Evolutionary conservation across 2,797 vertebrate species (phyloP).

Genomic region (Gephyroberyx darwinii): DNA sequence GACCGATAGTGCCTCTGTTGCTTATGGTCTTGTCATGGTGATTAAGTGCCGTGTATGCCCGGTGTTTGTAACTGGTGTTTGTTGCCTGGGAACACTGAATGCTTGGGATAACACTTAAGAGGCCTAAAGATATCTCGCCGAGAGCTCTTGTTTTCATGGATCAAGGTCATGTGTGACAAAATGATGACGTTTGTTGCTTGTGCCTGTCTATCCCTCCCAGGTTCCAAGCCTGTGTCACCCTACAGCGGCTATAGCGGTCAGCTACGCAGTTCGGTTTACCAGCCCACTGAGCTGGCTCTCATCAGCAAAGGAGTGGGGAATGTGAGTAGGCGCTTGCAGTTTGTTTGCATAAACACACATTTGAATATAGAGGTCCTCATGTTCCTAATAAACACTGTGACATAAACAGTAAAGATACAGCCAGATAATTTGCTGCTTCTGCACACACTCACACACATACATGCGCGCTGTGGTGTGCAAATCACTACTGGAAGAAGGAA

Average conservation of each 20-base stretch:
- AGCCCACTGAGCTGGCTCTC: constrained; percentile 95
- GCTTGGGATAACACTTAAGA: neutral
- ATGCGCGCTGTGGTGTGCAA: constrained; percentile 17
- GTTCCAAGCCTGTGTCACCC: constrained; percentile 88
- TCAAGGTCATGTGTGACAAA: neutral
- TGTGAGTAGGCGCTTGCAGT: constrained; percentile 74
- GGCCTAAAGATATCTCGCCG: neutral
- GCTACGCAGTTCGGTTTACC: constrained; percentile 89
- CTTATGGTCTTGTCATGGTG: neutral
- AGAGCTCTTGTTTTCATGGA: neutral
- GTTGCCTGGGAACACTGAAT: neutral
- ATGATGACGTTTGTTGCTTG: constrained; percentile 6
- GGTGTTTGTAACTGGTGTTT: neutral
- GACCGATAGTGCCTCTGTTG: neutral
- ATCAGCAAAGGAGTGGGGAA: constrained; percentile 87
- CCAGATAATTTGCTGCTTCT: neutral
- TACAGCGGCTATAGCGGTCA: constrained; percentile 95
- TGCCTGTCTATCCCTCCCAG: constrained; percentile 67
- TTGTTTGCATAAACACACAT: neutral
- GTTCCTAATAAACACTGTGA: neutral
- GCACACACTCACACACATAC: neutral
- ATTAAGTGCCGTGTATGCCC: neutral
- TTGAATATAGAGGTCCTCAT: neutral
- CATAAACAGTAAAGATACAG: too few relatives aligned
- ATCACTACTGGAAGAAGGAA: constrained; percentile 18